These are phyloP conservation scores for Ochotona curzoniae DNA, from an alignment of 2,113 vertebrate genomes.

Conservation along the genomic window DNA sequence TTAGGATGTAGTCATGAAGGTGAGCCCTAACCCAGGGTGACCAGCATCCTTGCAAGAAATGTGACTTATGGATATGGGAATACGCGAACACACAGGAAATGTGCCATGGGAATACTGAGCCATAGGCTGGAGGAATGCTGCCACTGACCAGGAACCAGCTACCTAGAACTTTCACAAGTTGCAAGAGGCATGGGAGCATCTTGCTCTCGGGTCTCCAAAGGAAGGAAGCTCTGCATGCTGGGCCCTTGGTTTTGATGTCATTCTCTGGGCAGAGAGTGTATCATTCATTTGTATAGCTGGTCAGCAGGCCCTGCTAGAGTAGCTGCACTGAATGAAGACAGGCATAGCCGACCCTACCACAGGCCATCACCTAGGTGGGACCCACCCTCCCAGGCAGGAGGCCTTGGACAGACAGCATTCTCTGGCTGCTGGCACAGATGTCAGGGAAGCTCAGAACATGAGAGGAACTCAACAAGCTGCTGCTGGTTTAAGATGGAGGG, in stretches of 20 bases:
- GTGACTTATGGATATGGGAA: background rate
- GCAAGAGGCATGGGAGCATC: background rate
- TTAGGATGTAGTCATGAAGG: background rate
- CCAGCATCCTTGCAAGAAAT: background rate
- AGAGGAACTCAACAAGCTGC: fast-evolving
- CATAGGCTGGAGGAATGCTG: fast-evolving
- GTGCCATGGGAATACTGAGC: fast-evolving
- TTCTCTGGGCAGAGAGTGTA: too few relatives aligned
- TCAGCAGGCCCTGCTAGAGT: fast-evolving
- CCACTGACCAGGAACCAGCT: background rate
- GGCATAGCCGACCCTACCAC: background rate
- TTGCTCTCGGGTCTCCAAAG: background rate
- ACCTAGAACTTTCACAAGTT: background rate
- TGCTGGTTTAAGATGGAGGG: background rate
- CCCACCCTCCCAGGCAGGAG: fast-evolving
- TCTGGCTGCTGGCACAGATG: background rate
- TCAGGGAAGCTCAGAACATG: background rate
- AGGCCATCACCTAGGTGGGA: background rate
- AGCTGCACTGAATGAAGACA: background rate
- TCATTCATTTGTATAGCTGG: background rate
- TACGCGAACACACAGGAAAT: background rate
- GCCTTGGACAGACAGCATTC: background rate
- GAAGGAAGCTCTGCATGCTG: fast-evolving
- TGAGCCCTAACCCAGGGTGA: background rate
- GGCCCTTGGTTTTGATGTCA: background rate